Conservation (phyloP, 2,113 vertebrate genomes). For the Odontesthes bonariensis region DNA sequence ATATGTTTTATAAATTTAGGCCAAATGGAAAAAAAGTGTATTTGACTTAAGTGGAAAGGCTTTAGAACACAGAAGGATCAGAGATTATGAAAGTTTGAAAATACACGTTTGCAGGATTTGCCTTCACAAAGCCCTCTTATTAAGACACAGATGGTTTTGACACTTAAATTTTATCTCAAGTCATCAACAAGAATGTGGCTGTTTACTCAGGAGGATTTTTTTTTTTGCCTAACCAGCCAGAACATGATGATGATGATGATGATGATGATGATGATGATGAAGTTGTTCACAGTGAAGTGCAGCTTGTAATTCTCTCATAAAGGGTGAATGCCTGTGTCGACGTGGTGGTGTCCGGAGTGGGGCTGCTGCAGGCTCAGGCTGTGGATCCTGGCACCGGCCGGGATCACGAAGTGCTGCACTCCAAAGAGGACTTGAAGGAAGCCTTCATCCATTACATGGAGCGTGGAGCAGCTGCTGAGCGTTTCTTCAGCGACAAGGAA, state of each 20-base stretch:
- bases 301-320: background rate
- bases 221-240: background rate
- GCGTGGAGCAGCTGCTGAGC: constrained; percentile 92
- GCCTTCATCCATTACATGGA: constrained; percentile 92
- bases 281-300: too few relatives aligned
- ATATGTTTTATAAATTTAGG: too few relatives aligned
- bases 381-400: constrained; percentile 82
- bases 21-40: too few relatives aligned
- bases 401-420: constrained; percentile 87
- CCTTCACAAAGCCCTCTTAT: too few relatives aligned
- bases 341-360: constrained; percentile 93
- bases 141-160: too few relatives aligned
- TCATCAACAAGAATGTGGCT: too few relatives aligned
- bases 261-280: background rate
- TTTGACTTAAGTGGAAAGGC: too few relatives aligned
- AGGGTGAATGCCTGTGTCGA: constrained; percentile 98
- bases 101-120: too few relatives aligned
- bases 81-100: too few relatives aligned
- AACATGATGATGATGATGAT: background rate
- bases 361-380: constrained; percentile 89
- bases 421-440: constrained; percentile 88
- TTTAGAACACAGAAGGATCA: too few relatives aligned
- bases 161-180: too few relatives aligned
- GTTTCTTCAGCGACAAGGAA: constrained; percentile 90
- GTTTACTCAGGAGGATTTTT: background rate